Base-by-base conservation (phyloP, 2,797 vertebrate species). In the Oophaga sylvatica region DNA sequence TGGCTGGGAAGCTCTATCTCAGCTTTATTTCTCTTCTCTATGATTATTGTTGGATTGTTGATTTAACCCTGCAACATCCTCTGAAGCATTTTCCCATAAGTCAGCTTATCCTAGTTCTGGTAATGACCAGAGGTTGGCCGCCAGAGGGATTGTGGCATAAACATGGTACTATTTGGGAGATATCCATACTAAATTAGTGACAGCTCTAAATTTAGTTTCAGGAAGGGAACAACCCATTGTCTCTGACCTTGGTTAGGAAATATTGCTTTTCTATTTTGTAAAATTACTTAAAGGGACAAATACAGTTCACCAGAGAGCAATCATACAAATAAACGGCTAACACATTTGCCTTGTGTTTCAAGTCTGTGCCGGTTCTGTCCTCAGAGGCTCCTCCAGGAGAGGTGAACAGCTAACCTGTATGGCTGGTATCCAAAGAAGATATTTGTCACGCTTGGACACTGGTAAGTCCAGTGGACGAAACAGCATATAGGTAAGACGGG, bases 1-100 rank as follows among this genome's bases (percentile, higher is more conserved):
- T 93, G 90, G 87, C 86, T 88, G 88, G 78, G 53, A 81, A 57
- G 65, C n/a, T 83, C 62, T 76, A 65, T 79, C 81, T 85, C 73
- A 56, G 0, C 81, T 82, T 75, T 56, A 53, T 82, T 91, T 26
- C 5, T 79, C 80, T 75, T 76, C 60, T 80, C 48, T 81, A 81
- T 81, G 56, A 65, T 85, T 87, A 86, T 60, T 73, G 0, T 75
- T 83, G 48, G 84, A 85, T 76, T 88, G 53, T 91, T 85, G 91
- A 84, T 90, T 85, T 67, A 90, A 84, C 89, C 84, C 76, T 86
- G 85, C 68, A 87, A 87, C 83, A 86, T 57, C 79, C 62, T 85
- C 87, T 65, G 53, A 65, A 81, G 15, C 35, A 80, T 75, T 31
- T 87, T 73, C 85, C 85, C 78, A 87, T 81, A 71, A 87, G 73